These are phyloP conservation scores for Epinephelus malabaricus DNA, from an alignment of 2,797 vertebrate genomes.

Conservation along the genomic window DNA sequence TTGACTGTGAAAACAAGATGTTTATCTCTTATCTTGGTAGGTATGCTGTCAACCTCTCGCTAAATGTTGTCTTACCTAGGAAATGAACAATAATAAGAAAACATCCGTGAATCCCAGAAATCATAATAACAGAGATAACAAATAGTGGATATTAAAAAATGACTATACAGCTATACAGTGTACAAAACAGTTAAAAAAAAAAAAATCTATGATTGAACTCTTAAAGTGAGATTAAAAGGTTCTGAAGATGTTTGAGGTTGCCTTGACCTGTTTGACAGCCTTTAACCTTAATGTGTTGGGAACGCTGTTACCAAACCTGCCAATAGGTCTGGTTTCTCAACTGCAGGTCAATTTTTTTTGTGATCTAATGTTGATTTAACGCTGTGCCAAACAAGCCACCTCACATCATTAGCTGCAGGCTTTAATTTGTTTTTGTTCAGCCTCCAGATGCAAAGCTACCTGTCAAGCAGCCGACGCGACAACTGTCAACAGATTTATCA, in stretches of 20 bases:
- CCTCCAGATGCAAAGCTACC: too few species aligned
- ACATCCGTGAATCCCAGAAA: too few species aligned
- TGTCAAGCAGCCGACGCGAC: neutral
- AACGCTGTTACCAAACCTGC: accelerated
- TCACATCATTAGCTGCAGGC: neutral
- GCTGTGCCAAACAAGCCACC: neutral
- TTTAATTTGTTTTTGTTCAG: neutral
- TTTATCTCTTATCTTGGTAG: too few species aligned
- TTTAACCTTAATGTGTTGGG: neutral
- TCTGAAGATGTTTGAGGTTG: neutral
- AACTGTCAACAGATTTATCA: neutral
- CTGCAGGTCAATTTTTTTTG: too few species aligned
- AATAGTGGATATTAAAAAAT: too few species aligned
- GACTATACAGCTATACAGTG: neutral
- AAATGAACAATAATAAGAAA: too few species aligned
- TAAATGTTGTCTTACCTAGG: too few species aligned
- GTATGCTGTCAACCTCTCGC: too few species aligned
- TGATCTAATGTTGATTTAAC: neutral
- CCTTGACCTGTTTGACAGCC: neutral
- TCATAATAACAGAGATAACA: too few species aligned
- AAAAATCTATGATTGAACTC: neutral
- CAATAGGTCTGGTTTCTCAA: neutral
- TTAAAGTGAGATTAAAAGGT: neutral
- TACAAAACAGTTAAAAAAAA: neutral
- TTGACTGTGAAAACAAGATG: too few species aligned